Conservation (phyloP, 2,888 invertebrate genomes). For the Troides aeacus region DNA sequence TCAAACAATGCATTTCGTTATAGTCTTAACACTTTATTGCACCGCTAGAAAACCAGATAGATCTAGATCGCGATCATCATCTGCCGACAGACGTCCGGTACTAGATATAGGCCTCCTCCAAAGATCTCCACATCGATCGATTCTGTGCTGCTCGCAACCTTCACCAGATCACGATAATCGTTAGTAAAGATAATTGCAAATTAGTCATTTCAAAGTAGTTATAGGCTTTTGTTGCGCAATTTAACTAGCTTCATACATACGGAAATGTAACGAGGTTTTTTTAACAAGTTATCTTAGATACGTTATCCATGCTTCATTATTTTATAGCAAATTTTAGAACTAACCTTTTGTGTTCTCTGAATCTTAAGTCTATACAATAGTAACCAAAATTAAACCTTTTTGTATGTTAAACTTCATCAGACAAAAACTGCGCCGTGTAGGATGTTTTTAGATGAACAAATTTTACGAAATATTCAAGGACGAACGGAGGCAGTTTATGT, state of each 20-base stretch:
- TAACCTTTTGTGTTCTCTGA: neutral
- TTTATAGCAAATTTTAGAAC: neutral
- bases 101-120: no score
- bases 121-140: no score
- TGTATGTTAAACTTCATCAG: no score
- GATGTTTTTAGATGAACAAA: neutral
- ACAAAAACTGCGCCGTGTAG: no score
- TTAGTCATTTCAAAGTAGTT: neutral
- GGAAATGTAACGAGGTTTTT: neutral
- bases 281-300: neutral
- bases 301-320: neutral
- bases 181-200: neutral
- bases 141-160: no score
- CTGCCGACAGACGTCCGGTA: neutral
- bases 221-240: neutral
- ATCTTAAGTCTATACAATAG: neutral
- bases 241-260: neutral
- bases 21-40: neutral
- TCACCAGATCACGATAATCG: neutral
- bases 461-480: neutral
- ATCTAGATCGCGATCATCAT: neutral
- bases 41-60: no score
- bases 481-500: neutral
- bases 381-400: neutral
- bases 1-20: slow-evolving; percentile 11